Evolutionary conservation across 2,797 vertebrate species (phyloP).

Genomic region (Phrynocephalus guinanensis): DNA sequence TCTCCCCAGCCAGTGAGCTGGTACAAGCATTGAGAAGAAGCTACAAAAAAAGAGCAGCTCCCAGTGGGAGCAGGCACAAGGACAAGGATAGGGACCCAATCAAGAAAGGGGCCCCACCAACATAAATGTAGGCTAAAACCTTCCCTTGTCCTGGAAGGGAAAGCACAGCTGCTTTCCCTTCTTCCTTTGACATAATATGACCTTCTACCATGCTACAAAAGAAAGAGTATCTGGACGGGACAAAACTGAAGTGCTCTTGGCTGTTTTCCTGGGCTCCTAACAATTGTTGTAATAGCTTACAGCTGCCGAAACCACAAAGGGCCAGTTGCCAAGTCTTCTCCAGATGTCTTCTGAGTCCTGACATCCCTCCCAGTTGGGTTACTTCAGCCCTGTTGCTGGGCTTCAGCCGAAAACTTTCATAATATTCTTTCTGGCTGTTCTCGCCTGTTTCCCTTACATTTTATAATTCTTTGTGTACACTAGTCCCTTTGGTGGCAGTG

Average conservation of each 20-base stretch:
- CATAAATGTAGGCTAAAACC: no score
- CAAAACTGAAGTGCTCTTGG: background rate
- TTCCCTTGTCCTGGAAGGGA: background rate
- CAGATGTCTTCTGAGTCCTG: slow-evolving; percentile 34
- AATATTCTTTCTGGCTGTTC: background rate
- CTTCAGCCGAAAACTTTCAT: background rate
- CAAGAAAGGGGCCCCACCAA: background rate
- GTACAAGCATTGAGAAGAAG: background rate
- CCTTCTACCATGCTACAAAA: background rate
- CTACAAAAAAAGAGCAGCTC: background rate
- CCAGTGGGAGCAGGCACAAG: background rate
- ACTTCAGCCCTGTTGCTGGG: slow-evolving; percentile 13
- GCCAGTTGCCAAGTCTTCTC: background rate
- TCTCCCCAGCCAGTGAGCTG: background rate
- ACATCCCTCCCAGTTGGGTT: accelerated
- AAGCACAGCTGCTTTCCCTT: background rate
- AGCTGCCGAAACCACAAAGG: slow-evolving; percentile 21
- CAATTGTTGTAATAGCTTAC: slow-evolving; percentile 26
- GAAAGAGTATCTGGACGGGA: slow-evolving; percentile 27
- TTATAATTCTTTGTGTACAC: background rate
- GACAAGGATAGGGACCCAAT: background rate
- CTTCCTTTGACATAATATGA: slow-evolving; percentile 1
- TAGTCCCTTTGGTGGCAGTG: background rate
- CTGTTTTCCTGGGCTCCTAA: slow-evolving; percentile 27
- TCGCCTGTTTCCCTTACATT: background rate